Conservation (phyloP, 2,113 vertebrate genomes). For the Barnardius zonarius region DNA sequence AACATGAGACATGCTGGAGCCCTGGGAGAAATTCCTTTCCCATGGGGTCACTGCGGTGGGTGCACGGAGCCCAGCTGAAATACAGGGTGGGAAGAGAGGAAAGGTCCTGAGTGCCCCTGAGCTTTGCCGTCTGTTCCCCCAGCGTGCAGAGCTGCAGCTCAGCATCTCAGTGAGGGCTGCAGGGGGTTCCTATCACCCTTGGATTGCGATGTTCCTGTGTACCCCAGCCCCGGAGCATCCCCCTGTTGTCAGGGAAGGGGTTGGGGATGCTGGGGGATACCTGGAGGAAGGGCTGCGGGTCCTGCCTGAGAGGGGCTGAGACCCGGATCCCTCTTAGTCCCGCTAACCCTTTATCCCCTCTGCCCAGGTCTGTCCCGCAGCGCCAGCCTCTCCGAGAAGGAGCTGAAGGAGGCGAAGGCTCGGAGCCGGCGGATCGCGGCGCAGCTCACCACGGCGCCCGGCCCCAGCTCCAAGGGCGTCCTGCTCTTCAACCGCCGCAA, state of each 20-base stretch:
- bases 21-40: constrained; percentile 67
- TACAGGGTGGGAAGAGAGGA: neutral
- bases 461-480: constrained; percentile 87
- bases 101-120: neutral
- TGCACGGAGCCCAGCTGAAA: neutral
- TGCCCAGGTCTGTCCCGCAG: constrained; percentile 82
- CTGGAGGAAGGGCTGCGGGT: neutral
- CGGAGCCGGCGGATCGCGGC: constrained; percentile 88
- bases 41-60: neutral
- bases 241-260: neutral
- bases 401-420: constrained; percentile 88
- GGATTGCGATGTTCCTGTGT: accelerated
- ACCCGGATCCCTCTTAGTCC: neutral
- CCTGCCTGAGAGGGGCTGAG: accelerated
- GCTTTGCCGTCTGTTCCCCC: neutral
- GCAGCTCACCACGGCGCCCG: constrained; percentile 87
- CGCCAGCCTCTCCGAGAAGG: constrained; percentile 88
- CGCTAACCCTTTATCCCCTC: constrained; percentile 3
- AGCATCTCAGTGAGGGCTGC: accelerated
- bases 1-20: constrained; percentile 32
- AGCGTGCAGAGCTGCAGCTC: neutral
- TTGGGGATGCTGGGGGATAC: neutral
- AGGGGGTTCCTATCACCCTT: neutral
- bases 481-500: constrained; percentile 91
- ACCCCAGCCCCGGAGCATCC: accelerated